A percentile compares a stretch with the other conserved stretches of the same genome.
These are phyloP conservation scores for Papilio protenor DNA, from an alignment of 2,888 invertebrate species.

Conservation along the genomic window DNA sequence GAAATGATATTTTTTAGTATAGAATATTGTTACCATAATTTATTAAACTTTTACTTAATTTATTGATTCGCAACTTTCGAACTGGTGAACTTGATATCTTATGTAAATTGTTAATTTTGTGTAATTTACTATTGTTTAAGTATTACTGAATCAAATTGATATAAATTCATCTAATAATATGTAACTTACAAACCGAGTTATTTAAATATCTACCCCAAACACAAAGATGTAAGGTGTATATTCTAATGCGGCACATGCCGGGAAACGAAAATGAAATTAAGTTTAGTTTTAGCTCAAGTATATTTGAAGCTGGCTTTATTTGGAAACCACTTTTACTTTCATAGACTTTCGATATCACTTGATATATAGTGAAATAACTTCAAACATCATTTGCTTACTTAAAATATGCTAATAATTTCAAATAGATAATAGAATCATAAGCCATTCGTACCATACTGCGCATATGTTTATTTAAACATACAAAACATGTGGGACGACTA, in stretches of 20 bases:
- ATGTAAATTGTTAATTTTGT: too few relatives aligned
- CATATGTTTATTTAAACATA: slow-evolving; percentile 19
- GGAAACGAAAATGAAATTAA: slow-evolving; percentile 5
- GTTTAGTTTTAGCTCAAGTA: slow-evolving; percentile 11
- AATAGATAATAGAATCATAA: slow-evolving; percentile 6
- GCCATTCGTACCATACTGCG: not conserved
- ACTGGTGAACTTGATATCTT: too few relatives aligned
- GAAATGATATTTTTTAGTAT: too few relatives aligned
- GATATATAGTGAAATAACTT: not conserved
- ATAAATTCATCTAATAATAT: not conserved
- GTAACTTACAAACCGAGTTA: not conserved
- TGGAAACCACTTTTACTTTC: slow-evolving; percentile 29
- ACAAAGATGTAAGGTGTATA: not conserved
- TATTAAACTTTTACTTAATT: not conserved
- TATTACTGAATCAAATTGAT: not conserved
- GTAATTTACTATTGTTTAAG: too few relatives aligned
- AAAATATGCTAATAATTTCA: slow-evolving; percentile 3
- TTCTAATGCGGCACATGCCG: not conserved
- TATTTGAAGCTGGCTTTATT: slow-evolving; percentile 21
- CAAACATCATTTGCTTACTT: not conserved
- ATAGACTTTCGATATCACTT: not conserved
- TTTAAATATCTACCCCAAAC: not conserved
- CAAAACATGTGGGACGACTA: slow-evolving; percentile 14
- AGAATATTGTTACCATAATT: not conserved
- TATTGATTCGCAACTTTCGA: not conserved